Conservation (phyloP, 2,797 vertebrate species). For the Arremon aurantiirostris region DNA sequence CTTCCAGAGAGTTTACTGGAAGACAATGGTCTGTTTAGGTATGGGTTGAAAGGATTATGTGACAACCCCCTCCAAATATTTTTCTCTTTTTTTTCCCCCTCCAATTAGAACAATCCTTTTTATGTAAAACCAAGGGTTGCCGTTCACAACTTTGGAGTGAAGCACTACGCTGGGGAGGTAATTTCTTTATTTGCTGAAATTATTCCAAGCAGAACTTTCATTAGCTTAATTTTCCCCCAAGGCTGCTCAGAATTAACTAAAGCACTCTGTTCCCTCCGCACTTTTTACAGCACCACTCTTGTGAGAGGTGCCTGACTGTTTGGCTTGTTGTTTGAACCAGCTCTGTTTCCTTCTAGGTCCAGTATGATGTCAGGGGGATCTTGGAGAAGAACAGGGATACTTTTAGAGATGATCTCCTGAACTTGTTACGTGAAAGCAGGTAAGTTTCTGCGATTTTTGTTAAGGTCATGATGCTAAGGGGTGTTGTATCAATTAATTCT, state of each 20-base stretch:
- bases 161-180: conserved; percentile 97
- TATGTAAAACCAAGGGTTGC: conserved; percentile 96
- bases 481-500: background rate
- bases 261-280: background rate
- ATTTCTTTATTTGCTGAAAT: conserved; percentile 44
- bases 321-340: background rate
- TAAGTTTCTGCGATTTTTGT: background rate
- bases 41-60: background rate
- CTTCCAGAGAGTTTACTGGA: background rate
- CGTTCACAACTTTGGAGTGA: conserved; percentile 92
- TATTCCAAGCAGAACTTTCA: conserved; percentile 5
- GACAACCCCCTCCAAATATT: background rate
- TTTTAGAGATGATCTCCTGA: conserved; percentile 93
- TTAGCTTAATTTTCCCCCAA: conserved; percentile 36
- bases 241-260: conserved; percentile 12
- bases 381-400: conserved; percentile 97
- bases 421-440: conserved; percentile 93
- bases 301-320: background rate
- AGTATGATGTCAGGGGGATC: conserved; percentile 92
- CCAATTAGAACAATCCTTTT: conserved; percentile 89
- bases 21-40: background rate
- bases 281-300: background rate
- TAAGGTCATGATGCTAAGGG: background rate
- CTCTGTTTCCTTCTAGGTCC: conserved; percentile 80
- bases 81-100: background rate